Percentiles rank a stretch among this genome's conserved stretches.
Conservation (phyloP, 2,888 invertebrate genomes). For the Melanostoma mellinum region DNA sequence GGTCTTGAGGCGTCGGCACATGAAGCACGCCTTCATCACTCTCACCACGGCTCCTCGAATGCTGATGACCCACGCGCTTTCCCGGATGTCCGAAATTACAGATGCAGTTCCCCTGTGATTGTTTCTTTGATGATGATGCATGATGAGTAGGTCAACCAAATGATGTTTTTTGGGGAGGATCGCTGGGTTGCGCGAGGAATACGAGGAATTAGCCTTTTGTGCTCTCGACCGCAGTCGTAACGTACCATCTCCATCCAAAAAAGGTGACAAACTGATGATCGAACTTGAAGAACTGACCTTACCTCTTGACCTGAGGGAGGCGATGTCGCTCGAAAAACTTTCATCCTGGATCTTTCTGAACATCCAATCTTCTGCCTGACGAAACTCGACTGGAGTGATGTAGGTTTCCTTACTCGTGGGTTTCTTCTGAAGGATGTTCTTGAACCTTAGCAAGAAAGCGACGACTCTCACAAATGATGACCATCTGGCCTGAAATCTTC, state of each 20-base stretch:
- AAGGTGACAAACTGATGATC: neutral
- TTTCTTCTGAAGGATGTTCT: neutral
- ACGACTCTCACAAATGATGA: neutral
- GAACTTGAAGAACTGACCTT: neutral
- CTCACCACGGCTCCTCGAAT: too few species aligned
- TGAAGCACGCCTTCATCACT: too few species aligned
- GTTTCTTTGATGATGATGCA: too few species aligned
- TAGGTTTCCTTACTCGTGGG: neutral
- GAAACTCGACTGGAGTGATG: too few species aligned
- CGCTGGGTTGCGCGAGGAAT: too few species aligned
- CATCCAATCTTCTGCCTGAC: too few species aligned
- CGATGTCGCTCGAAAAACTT: neutral
- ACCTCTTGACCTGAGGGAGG: neutral
- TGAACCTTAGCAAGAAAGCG: neutral
- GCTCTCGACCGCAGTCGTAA: conserved; percentile 6
- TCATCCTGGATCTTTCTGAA: neutral
- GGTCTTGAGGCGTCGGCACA: too few species aligned
- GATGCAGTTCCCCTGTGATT: too few species aligned
- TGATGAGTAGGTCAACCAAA: too few species aligned
- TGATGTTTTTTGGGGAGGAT: too few species aligned
- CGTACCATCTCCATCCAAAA: neutral
- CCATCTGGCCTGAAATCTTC: neutral
- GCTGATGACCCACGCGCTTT: too few species aligned
- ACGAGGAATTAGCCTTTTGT: neutral
- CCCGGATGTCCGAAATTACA: too few species aligned